Percentiles rank a stretch among this genome's conserved stretches.
Conservation (phyloP, 2,888 invertebrate species). For the Dicyrtoma fusca region DNA sequence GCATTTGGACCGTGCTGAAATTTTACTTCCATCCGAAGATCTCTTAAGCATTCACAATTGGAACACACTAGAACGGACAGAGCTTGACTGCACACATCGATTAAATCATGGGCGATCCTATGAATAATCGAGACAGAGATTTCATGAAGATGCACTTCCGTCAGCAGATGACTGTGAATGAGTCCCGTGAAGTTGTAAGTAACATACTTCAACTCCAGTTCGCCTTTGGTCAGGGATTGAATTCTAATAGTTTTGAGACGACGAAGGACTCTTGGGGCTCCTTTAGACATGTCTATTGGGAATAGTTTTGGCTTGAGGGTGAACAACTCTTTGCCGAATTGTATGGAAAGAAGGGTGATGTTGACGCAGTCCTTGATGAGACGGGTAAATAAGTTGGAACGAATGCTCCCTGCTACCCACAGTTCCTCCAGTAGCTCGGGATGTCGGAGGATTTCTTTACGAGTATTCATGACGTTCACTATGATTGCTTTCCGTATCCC, state of each 20-base stretch:
- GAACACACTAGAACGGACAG: constrained; percentile 10
- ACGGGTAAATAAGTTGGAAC: background rate
- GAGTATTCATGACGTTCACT: background rate
- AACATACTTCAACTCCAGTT: constrained; percentile 9
- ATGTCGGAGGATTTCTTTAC: background rate
- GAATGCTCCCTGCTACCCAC: background rate
- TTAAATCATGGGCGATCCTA: background rate
- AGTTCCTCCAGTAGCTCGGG: constrained; percentile 13
- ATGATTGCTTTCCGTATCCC: constrained; percentile 4
- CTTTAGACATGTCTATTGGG: background rate
- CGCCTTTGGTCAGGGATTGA: background rate
- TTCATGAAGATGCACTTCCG: background rate
- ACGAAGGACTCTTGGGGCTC: background rate
- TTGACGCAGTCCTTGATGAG: constrained; percentile 12
- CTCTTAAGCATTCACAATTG: background rate
- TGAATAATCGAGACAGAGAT: constrained; percentile 12
- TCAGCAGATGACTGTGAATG: background rate
- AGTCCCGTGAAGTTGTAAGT: background rate
- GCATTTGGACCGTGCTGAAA: background rate
- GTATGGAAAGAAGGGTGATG: background rate
- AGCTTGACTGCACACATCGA: constrained; percentile 7
- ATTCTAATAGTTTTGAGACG: background rate
- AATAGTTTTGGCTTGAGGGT: constrained; percentile 5
- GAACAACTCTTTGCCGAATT: constrained; percentile 9
- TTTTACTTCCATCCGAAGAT: constrained; percentile 13